Conservation (phyloP, 2,888 invertebrate species). For the Monoplex corrugatus region DNA sequence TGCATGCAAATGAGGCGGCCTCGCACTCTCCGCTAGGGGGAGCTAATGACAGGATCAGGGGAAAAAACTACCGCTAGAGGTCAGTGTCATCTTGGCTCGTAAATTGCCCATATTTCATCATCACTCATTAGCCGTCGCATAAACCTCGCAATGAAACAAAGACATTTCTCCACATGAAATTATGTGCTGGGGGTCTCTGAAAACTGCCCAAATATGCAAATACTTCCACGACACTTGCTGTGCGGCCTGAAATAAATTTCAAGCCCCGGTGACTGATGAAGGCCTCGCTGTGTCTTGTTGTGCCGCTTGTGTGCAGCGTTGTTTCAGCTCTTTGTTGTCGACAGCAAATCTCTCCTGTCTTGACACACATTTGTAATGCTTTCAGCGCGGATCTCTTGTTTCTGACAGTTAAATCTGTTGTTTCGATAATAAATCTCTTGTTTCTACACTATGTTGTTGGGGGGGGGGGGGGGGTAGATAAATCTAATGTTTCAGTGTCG, state of each 20-base stretch:
- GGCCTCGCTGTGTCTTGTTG: background rate
- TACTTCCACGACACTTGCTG: background rate
- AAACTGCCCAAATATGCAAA: constrained; percentile 44
- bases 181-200: background rate
- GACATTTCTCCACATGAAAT: constrained; percentile 23
- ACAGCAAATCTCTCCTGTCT: too few relatives aligned
- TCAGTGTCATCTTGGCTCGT: constrained; percentile 27
- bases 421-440: background rate
- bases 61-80: background rate
- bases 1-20: constrained; percentile 40
- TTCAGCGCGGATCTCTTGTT: background rate
- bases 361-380: too few relatives aligned
- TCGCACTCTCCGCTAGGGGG: background rate
- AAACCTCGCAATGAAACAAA: constrained; percentile 46
- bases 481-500: too few relatives aligned
- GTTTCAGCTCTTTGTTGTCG: background rate
- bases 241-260: background rate
- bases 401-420: background rate
- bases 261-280: background rate
- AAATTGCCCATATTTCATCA: constrained; percentile 38
- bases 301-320: background rate
- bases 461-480: too few relatives aligned
- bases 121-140: constrained; percentile 43
- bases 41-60: constrained; percentile 27
- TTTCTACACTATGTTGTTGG: too few relatives aligned